Base-by-base conservation (phyloP, 2,888 invertebrate genomes). In the Polydesmus complanatus region DNA sequence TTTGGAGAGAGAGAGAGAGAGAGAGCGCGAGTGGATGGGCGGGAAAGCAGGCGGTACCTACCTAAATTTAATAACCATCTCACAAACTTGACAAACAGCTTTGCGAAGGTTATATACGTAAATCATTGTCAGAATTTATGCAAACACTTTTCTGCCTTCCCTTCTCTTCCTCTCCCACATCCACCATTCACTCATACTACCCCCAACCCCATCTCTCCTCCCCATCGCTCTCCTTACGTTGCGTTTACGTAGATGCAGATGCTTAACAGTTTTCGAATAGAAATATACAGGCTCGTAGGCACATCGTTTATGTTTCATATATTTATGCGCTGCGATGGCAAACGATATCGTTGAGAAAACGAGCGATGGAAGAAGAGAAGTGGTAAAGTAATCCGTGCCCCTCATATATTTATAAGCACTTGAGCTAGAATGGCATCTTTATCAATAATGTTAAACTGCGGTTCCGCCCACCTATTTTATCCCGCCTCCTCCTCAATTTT, bases 91-190 rank as follows among this genome's bases (percentile, higher is more conserved):
- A 55, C 55, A 55, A 55, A 55, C 55, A 27, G 55, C 55, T 55
- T 37, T 55, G 55, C 27, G 26, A 55, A 37, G 55, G 55, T 55
- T 55, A 55, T 55, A 55, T 37, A 55, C 27, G 55, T 55, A 55
- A 55, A 55, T 55, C 55, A 55, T 55, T 55, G 55, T 55, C 55
- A 55, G 37, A 55, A 55, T 54, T 37, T 37, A 55, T 55, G 55
- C 55, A 55, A 55, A 55, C 21, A 37, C 55, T 37, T 37, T 37
- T n/a, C n/a, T n/a, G n/a, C n/a, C n/a, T n/a, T 14, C 37, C 37
- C 37, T 14, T 37, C 37, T 14, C 37, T 8, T 37, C 37, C 37
- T 14, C 5, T 37, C 37, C 37, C 37, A 37, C 14, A 8, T 37
- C 37, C 37, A 37, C n/a, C n/a, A n/a, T n/a, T n/a, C n/a, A n/a